Conservation (phyloP, 1,140 invertebrate genomes). For the Pseudobourletiella spinata region DNA sequence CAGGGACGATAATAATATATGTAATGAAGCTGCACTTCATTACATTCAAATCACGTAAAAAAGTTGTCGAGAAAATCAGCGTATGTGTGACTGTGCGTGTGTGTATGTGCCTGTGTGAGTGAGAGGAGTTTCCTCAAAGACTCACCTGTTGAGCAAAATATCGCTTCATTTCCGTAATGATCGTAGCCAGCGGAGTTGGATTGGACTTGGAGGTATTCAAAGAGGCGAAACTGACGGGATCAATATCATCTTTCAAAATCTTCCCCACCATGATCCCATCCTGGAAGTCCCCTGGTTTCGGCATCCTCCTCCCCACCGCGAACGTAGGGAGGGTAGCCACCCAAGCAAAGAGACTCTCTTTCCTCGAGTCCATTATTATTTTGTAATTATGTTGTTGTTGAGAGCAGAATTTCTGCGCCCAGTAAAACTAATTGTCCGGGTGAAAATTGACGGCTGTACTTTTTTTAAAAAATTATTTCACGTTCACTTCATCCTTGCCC, state of each 20-base stretch:
- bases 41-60: too few relatives aligned
- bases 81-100: too few relatives aligned
- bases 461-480: background rate
- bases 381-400: background rate
- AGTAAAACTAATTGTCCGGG: background rate
- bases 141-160: constrained; percentile 33
- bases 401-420: background rate
- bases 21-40: too few relatives aligned
- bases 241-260: constrained; percentile 33
- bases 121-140: too few relatives aligned
- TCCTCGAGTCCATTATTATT: constrained; percentile 22
- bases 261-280: constrained; percentile 26
- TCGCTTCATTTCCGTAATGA: constrained; percentile 30
- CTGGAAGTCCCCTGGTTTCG: constrained; percentile 23
- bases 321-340: constrained; percentile 24
- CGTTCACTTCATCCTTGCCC: too few relatives aligned
- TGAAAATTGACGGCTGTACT: background rate
- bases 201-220: constrained; percentile 18
- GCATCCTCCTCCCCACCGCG: background rate
- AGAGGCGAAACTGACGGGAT: constrained; percentile 29
- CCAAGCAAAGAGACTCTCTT: constrained; percentile 27
- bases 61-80: too few relatives aligned
- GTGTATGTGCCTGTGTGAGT: too few relatives aligned
- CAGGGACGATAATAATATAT: background rate
- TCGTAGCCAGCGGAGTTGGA: constrained; percentile 25